Evolutionary conservation across 2,797 vertebrate genomes (phyloP).

Genomic region (Spea hammondii): DNA sequence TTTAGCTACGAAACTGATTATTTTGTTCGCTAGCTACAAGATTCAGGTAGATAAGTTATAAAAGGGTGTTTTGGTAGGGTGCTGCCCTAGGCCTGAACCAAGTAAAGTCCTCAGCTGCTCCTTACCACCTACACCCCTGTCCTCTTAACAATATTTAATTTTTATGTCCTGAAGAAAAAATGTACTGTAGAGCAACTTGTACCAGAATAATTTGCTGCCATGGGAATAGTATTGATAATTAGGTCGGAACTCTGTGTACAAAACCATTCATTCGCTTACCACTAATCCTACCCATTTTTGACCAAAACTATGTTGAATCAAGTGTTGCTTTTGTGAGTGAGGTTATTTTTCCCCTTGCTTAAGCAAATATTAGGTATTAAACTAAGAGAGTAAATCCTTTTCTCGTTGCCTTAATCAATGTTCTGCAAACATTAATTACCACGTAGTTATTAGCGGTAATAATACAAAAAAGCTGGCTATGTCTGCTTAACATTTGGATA

Average conservation of each 20-base stretch:
- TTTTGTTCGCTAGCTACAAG: neutral
- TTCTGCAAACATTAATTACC: constrained; percentile 48
- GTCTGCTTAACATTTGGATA: constrained; percentile 27
- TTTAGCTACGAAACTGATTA: neutral
- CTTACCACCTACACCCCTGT: no score
- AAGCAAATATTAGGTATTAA: constrained; percentile 40
- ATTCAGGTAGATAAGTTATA: neutral
- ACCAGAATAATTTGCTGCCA: constrained; percentile 24
- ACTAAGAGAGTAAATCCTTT: constrained; percentile 45
- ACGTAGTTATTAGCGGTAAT: constrained; percentile 14
- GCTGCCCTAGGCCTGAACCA: no score
- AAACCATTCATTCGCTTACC: constrained; percentile 23
- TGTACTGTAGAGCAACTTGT: neutral
- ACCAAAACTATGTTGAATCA: constrained; percentile 33
- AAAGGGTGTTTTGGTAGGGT: no score
- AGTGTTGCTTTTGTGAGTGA: constrained; percentile 24
- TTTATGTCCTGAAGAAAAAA: no score
- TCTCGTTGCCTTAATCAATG: constrained; percentile 41
- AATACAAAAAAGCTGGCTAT: constrained; percentile 16
- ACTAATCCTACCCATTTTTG: constrained; percentile 28
- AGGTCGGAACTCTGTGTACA: constrained; percentile 11
- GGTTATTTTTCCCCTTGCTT: constrained; percentile 18
- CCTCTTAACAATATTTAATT: no score
- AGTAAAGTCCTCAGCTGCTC: no score
- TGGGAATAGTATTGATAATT: constrained; percentile 27